phyloP scores from a whole-genome alignment of 2,797 vertebrate genomes.

The Oceanodroma leucorhoa region DNA sequence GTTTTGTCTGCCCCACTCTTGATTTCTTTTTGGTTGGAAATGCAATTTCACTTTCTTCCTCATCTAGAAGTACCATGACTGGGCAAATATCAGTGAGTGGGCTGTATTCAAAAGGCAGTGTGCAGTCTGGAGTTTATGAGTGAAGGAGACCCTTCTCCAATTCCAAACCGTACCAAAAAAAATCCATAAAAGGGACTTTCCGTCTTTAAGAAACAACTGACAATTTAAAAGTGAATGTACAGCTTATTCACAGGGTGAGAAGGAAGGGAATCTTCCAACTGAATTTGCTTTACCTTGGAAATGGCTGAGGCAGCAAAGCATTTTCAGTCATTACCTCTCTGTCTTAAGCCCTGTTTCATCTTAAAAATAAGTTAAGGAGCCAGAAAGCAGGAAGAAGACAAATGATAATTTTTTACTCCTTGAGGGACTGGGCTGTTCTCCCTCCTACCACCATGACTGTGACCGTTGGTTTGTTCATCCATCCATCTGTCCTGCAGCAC shows the following conservation, averaged over 20 bases:
- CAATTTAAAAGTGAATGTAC: conserved; percentile 74
- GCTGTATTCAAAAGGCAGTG: conserved; percentile 31
- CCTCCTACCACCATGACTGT: conserved; percentile 50
- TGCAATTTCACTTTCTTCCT: conserved; percentile 34
- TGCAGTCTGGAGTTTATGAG: conserved; percentile 62
- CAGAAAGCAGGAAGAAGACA: conserved; percentile 79
- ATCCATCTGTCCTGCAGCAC: conserved; percentile 67
- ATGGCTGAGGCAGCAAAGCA: conserved; percentile 58
- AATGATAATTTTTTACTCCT: conserved; percentile 72
- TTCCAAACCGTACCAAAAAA: conserved; percentile 71
- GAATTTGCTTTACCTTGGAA: conserved; percentile 69
- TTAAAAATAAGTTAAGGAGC: conserved; percentile 80
- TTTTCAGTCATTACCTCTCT: conserved; percentile 70
- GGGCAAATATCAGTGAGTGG: conserved; percentile 43
- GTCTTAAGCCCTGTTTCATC: conserved; percentile 69
- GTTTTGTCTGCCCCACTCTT: not conserved
- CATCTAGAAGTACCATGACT: conserved; percentile 8
- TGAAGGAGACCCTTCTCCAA: conserved; percentile 66
- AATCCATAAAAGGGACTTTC: conserved; percentile 50
- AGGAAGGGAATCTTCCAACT: conserved; percentile 66
- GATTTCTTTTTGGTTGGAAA: conserved; percentile 27
- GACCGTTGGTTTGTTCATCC: conserved; percentile 62
- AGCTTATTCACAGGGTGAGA: conserved; percentile 65
- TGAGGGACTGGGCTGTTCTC: conserved; percentile 58
- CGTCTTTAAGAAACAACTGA: conserved; percentile 71